Evolutionary conservation across 2,113 vertebrate genomes (phyloP).

Genomic region (Dendropsophus ebraccatus): DNA sequence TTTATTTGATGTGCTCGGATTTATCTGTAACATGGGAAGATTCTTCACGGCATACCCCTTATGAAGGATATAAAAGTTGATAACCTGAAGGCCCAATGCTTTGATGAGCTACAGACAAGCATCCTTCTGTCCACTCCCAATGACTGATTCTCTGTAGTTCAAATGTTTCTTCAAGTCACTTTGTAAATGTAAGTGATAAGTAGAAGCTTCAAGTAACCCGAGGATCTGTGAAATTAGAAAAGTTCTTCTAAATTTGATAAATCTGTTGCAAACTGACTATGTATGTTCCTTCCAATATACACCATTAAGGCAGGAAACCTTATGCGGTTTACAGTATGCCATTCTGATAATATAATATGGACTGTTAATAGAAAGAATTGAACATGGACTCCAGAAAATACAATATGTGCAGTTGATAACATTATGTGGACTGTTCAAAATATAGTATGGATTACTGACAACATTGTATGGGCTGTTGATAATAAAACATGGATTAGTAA

Average conservation of each 20-base stretch:
- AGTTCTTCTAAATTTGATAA: background rate
- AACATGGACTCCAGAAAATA: background rate
- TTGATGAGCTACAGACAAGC: background rate
- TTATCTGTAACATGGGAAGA: background rate
- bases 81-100: background rate
- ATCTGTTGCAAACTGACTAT: too few relatives aligned
- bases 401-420: background rate
- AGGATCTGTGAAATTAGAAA: background rate
- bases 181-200: background rate
- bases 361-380: background rate
- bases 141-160: background rate
- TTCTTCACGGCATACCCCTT: background rate
- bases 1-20: background rate
- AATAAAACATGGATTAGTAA: background rate
- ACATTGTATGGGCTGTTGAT: background rate
- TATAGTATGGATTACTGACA: background rate
- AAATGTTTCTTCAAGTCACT: background rate
- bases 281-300: too few relatives aligned
- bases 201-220: background rate
- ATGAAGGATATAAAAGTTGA: background rate
- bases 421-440: background rate
- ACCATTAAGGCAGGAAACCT: background rate
- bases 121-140: background rate
- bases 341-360: background rate
- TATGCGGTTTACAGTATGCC: background rate